phyloP scores from a whole-genome alignment of 2,888 invertebrate genomes.

The Oligia strigilis region DNA sequence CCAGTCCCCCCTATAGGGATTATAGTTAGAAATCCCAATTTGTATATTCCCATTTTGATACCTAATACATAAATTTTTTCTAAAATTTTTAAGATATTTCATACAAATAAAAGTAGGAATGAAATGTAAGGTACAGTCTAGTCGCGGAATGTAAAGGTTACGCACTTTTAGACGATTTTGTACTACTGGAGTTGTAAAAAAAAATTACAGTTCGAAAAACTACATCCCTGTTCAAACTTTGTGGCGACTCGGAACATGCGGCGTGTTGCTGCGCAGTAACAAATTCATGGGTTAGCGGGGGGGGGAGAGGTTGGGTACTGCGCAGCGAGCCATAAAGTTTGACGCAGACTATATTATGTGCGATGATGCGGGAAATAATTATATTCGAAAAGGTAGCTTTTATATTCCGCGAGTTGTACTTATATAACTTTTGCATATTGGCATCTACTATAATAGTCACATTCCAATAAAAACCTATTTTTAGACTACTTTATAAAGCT shows the following conservation, averaged over 20 bases:
- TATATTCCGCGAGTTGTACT: background rate
- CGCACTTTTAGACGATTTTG: background rate
- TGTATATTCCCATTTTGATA: conserved; percentile 38
- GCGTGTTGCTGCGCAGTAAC: no score
- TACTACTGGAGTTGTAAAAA: background rate
- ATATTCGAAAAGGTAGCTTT: background rate
- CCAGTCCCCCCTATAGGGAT: conserved; percentile 33
- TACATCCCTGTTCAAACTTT: no score
- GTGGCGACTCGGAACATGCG: no score
- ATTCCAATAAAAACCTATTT: conserved; percentile 75
- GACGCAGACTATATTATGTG: background rate
- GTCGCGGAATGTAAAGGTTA: background rate
- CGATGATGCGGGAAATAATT: background rate
- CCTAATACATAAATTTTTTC: conserved; percentile 19
- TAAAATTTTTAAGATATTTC: conserved; percentile 19
- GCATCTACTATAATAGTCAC: conserved; percentile 69
- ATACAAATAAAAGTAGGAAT: conserved; percentile 28
- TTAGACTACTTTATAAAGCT: conserved; percentile 68
- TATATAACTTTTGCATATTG: conserved; percentile 53
- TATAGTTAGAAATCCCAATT: conserved; percentile 10
- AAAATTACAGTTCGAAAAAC: background rate
- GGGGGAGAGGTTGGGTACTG: no score
- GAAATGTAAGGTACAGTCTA: conserved; percentile 26
- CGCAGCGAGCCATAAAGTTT: no score
- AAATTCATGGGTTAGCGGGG: no score